Base-by-base conservation (phyloP, 1,140 invertebrate species). In the Parasteatoda tepidariorum region DNA sequence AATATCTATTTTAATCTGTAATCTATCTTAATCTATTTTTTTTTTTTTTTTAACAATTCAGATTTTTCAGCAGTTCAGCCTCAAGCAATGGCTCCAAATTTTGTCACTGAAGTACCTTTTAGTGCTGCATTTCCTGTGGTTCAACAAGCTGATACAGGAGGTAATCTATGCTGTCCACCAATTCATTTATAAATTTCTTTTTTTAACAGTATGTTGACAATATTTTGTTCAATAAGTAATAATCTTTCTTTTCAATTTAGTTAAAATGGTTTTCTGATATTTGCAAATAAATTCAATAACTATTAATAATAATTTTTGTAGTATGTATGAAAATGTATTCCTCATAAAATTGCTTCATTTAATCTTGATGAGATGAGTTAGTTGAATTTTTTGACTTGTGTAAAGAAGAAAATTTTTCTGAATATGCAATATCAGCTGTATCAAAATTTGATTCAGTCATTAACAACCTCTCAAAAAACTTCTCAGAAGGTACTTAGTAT, bases 401-500 rank as follows among this genome's bases (percentile, higher is more conserved):
- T 85, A 88, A 87, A 79, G 89, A 91, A 75, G 89, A 91, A 78
- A 86, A 86, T 9, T 84, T 94, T 28, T 91, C 92, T 5, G 85
- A 88, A 31, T 92, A 92, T 61, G 92, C 93, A 22, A 89, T 92
- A 87, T 88, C 92, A 74, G 93, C 95, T 2, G 93, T 93, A 2
- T 91, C 92, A 85, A 93, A 92, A 85, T 90, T 98, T 28, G 94
- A 97, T 86, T 90, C 92, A 62, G 93, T 95, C 59, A 92, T 98
- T 62, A 91, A 91, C 38, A 94, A 93, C 89, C 90, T 98, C 33
- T 92, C 93, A 26, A 92, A 93, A 18, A 97, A 97, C 88, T 97
- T 98, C 88, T 94, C 95, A 38, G 95, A 97, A 88, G 95, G 95
- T 28, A 97, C 96, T 6, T 96, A 98, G 88, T 99, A 98, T 89